Percentiles rank a stretch among this genome's conserved stretches.
Evolutionary conservation across 1,140 invertebrate species (phyloP).

Genomic region (Lepidurus arcticus): DNA sequence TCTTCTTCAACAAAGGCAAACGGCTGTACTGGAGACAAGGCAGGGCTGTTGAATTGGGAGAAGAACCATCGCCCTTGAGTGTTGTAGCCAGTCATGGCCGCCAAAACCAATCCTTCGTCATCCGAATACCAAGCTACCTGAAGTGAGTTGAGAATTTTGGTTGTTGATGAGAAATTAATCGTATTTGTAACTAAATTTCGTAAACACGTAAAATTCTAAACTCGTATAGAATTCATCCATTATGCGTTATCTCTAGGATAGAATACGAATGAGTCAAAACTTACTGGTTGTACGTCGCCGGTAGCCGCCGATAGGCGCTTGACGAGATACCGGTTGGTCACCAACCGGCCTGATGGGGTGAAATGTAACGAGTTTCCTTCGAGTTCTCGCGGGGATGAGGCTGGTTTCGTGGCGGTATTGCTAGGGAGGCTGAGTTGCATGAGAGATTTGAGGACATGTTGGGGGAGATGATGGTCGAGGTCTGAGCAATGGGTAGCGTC

Average conservation of each 20-base stretch:
- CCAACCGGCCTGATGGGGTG: slow-evolving; percentile 32
- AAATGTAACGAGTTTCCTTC: slow-evolving; percentile 31
- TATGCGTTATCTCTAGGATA: too few relatives aligned
- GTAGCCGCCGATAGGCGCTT: slow-evolving; percentile 30
- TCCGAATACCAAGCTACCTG: slow-evolving; percentile 34
- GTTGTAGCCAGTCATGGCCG: slow-evolving; percentile 29
- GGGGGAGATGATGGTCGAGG: slow-evolving; percentile 1
- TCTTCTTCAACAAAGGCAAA: slow-evolving; percentile 28
- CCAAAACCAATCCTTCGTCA: slow-evolving; percentile 34
- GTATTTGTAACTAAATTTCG: background rate
- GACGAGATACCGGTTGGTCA: slow-evolving; percentile 31
- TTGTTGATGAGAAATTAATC: background rate
- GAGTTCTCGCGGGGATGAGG: slow-evolving; percentile 27
- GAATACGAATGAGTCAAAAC: background rate
- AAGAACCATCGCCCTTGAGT: slow-evolving; percentile 32
- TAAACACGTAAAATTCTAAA: too few relatives aligned
- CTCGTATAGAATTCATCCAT: too few relatives aligned
- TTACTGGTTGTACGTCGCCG: slow-evolving; percentile 28
- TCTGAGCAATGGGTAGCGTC: slow-evolving; percentile 8
- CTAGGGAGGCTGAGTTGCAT: slow-evolving; percentile 29
- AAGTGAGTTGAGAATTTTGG: background rate
- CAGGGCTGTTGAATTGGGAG: slow-evolving; percentile 30
- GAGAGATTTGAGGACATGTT: slow-evolving; percentile 29
- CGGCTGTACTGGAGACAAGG: slow-evolving; percentile 31
- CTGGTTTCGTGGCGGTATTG: slow-evolving; percentile 3